A percentile compares a stretch with the other conserved stretches of the same genome.
Conservation (phyloP, 37 sponge, comb jelly and placozoan genomes). For the Cladorhizidae sp. region DNA sequence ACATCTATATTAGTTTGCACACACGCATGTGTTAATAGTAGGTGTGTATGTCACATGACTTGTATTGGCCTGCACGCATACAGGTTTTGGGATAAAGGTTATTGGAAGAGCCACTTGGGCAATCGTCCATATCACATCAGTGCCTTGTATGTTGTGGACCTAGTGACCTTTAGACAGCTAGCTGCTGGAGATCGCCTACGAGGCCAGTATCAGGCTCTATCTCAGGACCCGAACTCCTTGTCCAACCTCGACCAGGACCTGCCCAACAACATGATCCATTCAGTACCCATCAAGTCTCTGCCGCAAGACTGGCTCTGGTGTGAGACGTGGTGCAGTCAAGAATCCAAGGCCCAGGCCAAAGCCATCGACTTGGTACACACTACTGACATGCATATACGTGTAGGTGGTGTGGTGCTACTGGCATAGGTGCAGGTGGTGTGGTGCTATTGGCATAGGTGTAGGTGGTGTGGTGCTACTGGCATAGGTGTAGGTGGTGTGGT, state of each 20-base stretch:
- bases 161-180: conserved; percentile 81
- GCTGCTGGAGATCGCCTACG: conserved; percentile 95
- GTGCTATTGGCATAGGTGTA: no score
- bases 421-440: conserved; percentile 19
- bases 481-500: no score
- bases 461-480: no score
- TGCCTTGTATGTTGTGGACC: conserved; percentile 95
- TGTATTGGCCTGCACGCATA: background rate
- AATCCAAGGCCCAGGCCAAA: conserved; percentile 85
- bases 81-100: conserved; percentile 97
- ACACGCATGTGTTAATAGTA: background rate
- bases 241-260: conserved; percentile 98
- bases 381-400: no score
- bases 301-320: conserved; percentile 99
- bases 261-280: conserved; percentile 99
- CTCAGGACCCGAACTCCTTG: conserved; percentile 91
- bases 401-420: conserved; percentile 2
- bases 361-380: conserved; percentile 92
- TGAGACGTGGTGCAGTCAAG: conserved; percentile 97
- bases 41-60: background rate
- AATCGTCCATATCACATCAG: conserved; percentile 91
- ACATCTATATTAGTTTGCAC: background rate
- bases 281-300: conserved; percentile 89
- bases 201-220: conserved; percentile 91
- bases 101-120: conserved; percentile 92